These are phyloP conservation scores for Plebejus anna DNA, from an alignment of 2,888 invertebrate species.

Conservation along the genomic window DNA sequence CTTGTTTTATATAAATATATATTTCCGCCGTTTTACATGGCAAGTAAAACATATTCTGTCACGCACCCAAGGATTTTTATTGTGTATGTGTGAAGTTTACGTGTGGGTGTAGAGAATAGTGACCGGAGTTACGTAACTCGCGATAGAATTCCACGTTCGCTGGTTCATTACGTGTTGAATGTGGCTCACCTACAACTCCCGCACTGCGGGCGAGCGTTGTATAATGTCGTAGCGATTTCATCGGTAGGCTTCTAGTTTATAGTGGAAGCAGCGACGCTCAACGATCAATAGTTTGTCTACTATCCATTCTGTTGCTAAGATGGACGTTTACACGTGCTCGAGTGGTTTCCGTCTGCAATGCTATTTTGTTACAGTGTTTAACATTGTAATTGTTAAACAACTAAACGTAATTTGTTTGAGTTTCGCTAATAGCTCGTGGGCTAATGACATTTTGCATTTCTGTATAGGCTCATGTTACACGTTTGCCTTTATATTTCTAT, in stretches of 20 bases:
- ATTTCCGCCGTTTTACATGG: slow-evolving; percentile 33
- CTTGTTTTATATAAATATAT: slow-evolving; percentile 29
- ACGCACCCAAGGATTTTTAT: slow-evolving; percentile 32
- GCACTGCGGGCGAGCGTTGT: slow-evolving; percentile 35
- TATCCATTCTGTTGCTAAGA: slow-evolving; percentile 43
- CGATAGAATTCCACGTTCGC: slow-evolving; percentile 32
- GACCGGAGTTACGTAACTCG: slow-evolving; percentile 39
- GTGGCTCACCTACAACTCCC: slow-evolving; percentile 19
- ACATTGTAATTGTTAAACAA: slow-evolving; percentile 28
- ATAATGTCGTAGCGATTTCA: slow-evolving; percentile 30
- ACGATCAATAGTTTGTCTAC: slow-evolving; percentile 49
- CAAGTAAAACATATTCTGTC: slow-evolving; percentile 35
- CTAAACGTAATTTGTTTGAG: slow-evolving; percentile 5
- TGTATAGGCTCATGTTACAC: background rate
- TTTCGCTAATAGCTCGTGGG: slow-evolving; percentile 11
- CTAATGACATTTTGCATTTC: background rate
- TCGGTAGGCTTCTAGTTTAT: slow-evolving; percentile 33
- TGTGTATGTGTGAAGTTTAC: slow-evolving; percentile 31
- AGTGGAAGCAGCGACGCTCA: slow-evolving; percentile 35
- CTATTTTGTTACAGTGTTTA: slow-evolving; percentile 26
- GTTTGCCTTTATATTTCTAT: background rate
- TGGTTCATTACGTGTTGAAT: slow-evolving; percentile 34
- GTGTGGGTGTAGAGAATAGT: slow-evolving; percentile 38
- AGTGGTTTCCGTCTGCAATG: slow-evolving; percentile 37
- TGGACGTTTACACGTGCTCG: slow-evolving; percentile 42